Percentiles rank a stretch among this genome's conserved stretches.
phyloP scores from a whole-genome alignment of 2,888 invertebrate genomes.

The Acrocera orbiculus region DNA sequence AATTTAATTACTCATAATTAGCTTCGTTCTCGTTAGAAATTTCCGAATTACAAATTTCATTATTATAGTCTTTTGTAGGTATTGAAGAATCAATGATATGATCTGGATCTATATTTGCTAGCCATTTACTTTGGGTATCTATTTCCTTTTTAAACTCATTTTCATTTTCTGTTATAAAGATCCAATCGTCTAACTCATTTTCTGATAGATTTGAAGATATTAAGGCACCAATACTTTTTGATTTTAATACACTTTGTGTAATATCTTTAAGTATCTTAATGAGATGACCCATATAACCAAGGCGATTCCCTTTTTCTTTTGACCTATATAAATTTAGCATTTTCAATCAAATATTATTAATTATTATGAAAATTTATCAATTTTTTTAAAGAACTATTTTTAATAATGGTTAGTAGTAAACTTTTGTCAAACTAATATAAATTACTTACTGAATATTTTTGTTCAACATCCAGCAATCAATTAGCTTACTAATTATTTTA shows the following conservation, averaged over 20 bases:
- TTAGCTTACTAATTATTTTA: constrained; percentile 57
- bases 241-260: constrained; percentile 30
- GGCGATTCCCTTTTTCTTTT: constrained; percentile 35
- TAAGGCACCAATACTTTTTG: constrained; percentile 36
- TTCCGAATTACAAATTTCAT: too few relatives aligned
- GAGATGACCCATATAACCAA: constrained; percentile 50
- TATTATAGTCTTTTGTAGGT: too few relatives aligned
- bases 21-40: too few relatives aligned
- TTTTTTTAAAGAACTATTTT: too few relatives aligned
- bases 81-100: too few relatives aligned
- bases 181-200: constrained; percentile 34
- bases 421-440: constrained; percentile 1
- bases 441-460: constrained; percentile 46
- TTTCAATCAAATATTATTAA: too few relatives aligned
- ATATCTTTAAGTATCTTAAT: constrained; percentile 42
- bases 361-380: too few relatives aligned
- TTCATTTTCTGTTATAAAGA: constrained; percentile 23
- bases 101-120: constrained; percentile 29
- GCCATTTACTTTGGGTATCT: constrained; percentile 22
- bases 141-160: constrained; percentile 23
- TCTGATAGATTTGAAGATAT: constrained; percentile 35
- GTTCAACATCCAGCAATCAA: constrained; percentile 68
- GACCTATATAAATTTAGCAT: constrained; percentile 23
- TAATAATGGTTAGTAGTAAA: not conserved
- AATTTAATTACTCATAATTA: too few relatives aligned